phyloP scores from a whole-genome alignment of 2,113 vertebrate species.

The Vulpes ferrilata region DNA sequence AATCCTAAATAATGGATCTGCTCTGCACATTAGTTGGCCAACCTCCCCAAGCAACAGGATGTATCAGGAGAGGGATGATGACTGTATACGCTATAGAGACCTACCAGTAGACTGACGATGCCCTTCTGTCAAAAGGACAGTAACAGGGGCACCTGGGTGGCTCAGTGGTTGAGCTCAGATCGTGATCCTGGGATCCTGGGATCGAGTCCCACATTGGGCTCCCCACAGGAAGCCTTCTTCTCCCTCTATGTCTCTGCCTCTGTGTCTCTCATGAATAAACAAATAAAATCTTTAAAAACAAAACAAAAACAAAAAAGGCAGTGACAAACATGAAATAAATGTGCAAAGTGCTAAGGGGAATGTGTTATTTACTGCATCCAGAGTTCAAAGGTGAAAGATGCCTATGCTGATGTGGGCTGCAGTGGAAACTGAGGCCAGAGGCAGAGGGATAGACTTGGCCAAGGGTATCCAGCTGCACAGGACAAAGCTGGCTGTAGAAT shows the following conservation, averaged over 20 bases:
- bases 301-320: background rate
- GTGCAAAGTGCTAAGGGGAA: background rate
- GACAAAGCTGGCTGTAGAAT: background rate
- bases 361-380: background rate
- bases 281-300: no score
- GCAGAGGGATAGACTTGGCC: background rate
- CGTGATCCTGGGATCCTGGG: no score
- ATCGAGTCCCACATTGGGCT: no score
- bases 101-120: background rate
- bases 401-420: rapidly evolving
- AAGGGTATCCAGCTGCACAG: background rate
- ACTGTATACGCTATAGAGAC: rapidly evolving
- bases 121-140: background rate
- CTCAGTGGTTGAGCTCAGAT: no score
- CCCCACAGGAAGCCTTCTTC: no score
- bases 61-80: background rate
- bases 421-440: background rate
- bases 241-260: no score
- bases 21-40: background rate
- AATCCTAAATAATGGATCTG: background rate
- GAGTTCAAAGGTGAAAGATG: background rate
- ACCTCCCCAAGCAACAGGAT: background rate
- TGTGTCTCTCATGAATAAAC: no score
- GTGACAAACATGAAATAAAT: background rate
- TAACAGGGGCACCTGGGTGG: no score